phyloP scores from a whole-genome alignment of 2,888 invertebrate species.

The Platycheirus rosarum region DNA sequence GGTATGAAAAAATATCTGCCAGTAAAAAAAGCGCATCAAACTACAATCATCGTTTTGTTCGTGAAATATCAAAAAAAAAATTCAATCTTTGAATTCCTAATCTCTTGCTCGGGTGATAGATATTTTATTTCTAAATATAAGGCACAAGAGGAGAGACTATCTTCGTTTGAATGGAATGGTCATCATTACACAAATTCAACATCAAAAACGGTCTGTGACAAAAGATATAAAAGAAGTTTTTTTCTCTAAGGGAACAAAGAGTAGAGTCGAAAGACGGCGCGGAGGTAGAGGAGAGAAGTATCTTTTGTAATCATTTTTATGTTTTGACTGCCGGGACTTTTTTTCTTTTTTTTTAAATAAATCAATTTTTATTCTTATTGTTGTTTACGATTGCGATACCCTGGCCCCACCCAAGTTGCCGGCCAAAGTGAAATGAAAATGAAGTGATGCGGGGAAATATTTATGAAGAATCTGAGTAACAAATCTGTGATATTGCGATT shows the following conservation, averaged over 20 bases:
- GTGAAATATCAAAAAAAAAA: conserved; percentile 23
- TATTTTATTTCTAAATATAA: conserved; percentile 39
- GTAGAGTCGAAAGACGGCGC: neutral
- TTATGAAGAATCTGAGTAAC: conserved; percentile 31
- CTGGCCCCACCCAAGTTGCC: neutral
- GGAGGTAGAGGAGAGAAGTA: neutral
- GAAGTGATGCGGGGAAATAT: neutral
- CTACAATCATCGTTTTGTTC: conserved; percentile 20
- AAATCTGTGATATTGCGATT: conserved; percentile 28
- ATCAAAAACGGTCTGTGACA: conserved; percentile 42
- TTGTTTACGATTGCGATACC: conserved; percentile 33
- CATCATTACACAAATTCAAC: conserved; percentile 18
- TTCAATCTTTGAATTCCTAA: conserved; percentile 22
- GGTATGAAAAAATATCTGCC: neutral
- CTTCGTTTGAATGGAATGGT: conserved; percentile 8
- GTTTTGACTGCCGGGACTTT: conserved; percentile 16
- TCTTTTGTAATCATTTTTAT: conserved; percentile 14
- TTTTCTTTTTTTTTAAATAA: conserved; percentile 16
- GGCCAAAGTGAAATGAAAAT: neutral
- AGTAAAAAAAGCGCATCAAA: conserved; percentile 18
- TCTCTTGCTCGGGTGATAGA: conserved; percentile 47
- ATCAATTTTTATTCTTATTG: conserved; percentile 6
- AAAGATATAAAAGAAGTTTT: too few relatives aligned
- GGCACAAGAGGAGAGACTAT: conserved; percentile 20
- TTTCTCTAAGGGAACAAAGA: too few relatives aligned